Conservation (phyloP, 2,888 invertebrate genomes). For the Steinernema scapterisci region DNA sequence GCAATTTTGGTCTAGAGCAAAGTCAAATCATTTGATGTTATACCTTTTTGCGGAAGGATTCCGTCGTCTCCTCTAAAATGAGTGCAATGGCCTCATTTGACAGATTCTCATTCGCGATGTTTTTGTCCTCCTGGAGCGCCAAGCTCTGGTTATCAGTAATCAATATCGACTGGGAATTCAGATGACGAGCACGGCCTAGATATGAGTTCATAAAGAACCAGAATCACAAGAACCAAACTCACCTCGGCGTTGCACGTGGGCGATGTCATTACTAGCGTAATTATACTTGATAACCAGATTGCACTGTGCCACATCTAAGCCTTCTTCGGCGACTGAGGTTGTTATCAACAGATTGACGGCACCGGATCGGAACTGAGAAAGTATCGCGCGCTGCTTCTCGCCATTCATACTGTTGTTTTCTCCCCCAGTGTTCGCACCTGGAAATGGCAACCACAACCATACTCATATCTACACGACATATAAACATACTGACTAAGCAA, state of each 20-base stretch:
- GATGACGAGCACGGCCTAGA: not conserved
- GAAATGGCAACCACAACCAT: not conserved
- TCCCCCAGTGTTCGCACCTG: constrained; percentile 21
- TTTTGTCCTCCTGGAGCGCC: not conserved
- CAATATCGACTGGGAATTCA: not conserved
- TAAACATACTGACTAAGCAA: constrained; percentile 38
- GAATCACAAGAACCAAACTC: not conserved
- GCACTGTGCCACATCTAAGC: constrained; percentile 52
- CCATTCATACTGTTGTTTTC: not conserved
- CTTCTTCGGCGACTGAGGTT: constrained; percentile 57
- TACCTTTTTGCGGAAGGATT: not conserved
- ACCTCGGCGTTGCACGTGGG: constrained; percentile 57
- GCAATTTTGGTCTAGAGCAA: too few species aligned
- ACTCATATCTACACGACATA: not conserved
- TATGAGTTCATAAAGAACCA: not conserved
- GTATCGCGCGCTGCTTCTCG: constrained; percentile 36
- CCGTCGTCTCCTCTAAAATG: not conserved
- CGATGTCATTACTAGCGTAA: constrained; percentile 54
- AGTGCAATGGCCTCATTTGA: not conserved
- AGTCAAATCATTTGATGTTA: not conserved
- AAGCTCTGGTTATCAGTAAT: not conserved
- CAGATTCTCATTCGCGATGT: not conserved
- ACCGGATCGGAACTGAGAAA: constrained; percentile 39
- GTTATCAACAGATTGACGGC: constrained; percentile 43
- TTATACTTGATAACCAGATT: constrained; percentile 58